Base-by-base conservation (phyloP, 2,797 vertebrate species). In the Salarias fasciatus region DNA sequence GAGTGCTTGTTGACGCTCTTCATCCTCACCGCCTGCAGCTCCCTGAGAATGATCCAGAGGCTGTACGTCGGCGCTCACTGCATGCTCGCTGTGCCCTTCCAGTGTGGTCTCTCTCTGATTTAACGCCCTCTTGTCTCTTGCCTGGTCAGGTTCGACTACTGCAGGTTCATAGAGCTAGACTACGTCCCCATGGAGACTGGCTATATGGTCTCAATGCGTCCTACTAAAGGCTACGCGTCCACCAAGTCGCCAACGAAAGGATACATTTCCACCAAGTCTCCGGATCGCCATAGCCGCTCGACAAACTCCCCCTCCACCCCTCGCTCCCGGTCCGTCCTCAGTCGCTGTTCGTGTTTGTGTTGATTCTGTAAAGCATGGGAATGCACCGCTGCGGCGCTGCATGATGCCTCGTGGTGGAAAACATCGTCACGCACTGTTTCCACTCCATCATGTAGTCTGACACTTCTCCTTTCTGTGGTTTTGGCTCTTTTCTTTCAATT, bases 91-190 rank as follows among this genome's bases (percentile, higher is more conserved):
- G 47, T 43, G 18, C 40, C 4, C 0, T 61, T 64, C 40, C n/a
- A 14, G 7, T 57, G 46, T 63, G 18, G 24, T 64, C 24, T n/a
- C 29, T 63, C 57, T 83, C 62, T 73, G 36, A 62, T 80, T 66
- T 88, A 89, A 83, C 85, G 29, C 69, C 78, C 43, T 89, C 79
- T 86, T 89, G 75, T 91, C 62, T 92, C 69, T 85, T 87, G 71
- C 77, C 70, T 80, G 91, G 83, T 76, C 87, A 94, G 93, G 84
- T 94, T 94, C 88, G 93, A 94, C 87, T 94, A 94, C 85, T 94
- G 93, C 93, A 92, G 91, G 89, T 94, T 93, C 86, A 93, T 94
- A 84, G 93, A 94, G 69, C 88, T 93, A 90, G 93, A 94, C 91
- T 93, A 94, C 90, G 90, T 91, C 53, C 92, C 93, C 75, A 94